Conservation (phyloP, 1,140 invertebrate genomes). For the Vanessa tameamea region DNA sequence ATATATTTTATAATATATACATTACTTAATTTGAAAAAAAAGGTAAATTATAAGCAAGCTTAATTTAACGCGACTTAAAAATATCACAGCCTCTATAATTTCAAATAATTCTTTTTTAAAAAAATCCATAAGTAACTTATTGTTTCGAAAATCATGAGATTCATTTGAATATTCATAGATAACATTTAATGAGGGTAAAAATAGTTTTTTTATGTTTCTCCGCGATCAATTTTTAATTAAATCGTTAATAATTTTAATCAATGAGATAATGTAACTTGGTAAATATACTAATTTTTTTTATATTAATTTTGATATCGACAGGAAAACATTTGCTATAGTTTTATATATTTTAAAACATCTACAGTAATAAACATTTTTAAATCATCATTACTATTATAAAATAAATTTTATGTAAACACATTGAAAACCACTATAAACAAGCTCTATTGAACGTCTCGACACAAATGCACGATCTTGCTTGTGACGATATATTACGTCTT, state of each 20-base stretch:
- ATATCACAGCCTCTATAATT: conserved; percentile 17
- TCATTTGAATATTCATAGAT: conserved; percentile 15
- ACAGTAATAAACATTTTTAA: not conserved
- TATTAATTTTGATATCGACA: not conserved
- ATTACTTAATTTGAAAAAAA: not conserved
- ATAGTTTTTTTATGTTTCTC: not conserved
- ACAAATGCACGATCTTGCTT: conserved; percentile 13
- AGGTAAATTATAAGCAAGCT: not conserved
- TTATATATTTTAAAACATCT: not conserved
- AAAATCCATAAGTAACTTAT: not conserved
- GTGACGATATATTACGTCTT: not conserved
- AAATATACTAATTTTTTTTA: not conserved
- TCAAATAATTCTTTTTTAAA: not conserved
- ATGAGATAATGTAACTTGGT: not conserved
- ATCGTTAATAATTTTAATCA: not conserved
- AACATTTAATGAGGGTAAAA: not conserved
- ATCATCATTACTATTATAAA: not conserved
- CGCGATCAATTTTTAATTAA: not conserved
- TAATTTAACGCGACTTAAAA: conserved; percentile 19
- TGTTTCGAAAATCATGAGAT: conserved; percentile 19
- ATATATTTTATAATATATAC: not conserved
- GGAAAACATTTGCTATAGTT: not conserved
- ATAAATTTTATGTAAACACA: not conserved
- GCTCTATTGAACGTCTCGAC: conserved; percentile 7
- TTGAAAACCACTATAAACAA: not conserved